Evolutionary conservation across 2,888 invertebrate genomes (phyloP), one percentile per base, ranked within the genome.

Genomic region (Microctonus brassicae): DNA sequence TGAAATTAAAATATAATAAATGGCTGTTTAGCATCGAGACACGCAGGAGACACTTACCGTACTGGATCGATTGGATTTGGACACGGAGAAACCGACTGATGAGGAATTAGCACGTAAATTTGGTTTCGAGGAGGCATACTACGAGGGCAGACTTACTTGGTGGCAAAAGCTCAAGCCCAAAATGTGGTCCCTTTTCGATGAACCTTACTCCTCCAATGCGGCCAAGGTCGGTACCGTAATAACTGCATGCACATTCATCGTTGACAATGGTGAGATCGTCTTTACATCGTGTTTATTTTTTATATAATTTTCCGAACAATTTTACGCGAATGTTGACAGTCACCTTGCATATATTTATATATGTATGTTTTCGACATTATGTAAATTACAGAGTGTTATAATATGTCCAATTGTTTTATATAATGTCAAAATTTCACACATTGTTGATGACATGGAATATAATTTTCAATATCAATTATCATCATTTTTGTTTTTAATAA

Each of bases 21-120:
- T 33, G 34, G 10, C 1, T 75, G 85, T 88, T 26, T 89, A 96
- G 95, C 97, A 97, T 91, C 93, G 98, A 83, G 98, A 99, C 90
- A 99, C 99, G 73, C 98, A 99, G 90, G 98, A 99, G 90, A 99
- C 99, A 65, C 90, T 99, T 86, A 97, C 98, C 71, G 99, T 99
- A 73, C 91, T 99, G 85, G 99, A 99, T 90, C 92, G 97, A 75
- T 90, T 99, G 84, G 99, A 99, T 89, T 91, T 99, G 84, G 99
- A 99, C 89, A 98, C 98, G 75, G 98, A 97, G 88, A 97, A 97
- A 88, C 97, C 98, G 57, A 97, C 97, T 81, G 98, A 98, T 81
- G 98, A 99, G 89, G 99, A 99, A 87, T 93, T 98, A 85, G 98
- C 98, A 77, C 93, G 97, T 81, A 98, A 98, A 89, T 99, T 99